Base-by-base conservation (phyloP, 2,113 vertebrate species). In the Ictalurus furcatus region DNA sequence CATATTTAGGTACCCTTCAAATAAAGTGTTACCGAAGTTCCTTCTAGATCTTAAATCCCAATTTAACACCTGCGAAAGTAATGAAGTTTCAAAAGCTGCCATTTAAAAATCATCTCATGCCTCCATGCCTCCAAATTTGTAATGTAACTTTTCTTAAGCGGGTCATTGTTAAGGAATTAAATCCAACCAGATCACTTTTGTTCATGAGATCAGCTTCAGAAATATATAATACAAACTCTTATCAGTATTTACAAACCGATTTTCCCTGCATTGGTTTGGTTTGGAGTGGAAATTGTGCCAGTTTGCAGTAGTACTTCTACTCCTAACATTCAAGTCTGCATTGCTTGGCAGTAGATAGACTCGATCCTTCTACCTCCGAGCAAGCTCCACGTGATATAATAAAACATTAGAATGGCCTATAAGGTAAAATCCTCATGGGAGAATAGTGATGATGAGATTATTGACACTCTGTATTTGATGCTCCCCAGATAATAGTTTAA, bases 401-500 rank as follows among this genome's bases (percentile, higher is more conserved):
- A 59, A 83, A 83, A 83, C 30, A 61, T 40, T 61, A 59, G 19
- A 59, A 25, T 37, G 19, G 54, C 30, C 30, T 9, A 82, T 59
- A 59, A 37, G 17, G 21, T 61, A 37, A 19, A 83, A 59, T 21
- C 30, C 80, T 25, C 56, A 61, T 0, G 11, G 56, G 81, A 40
- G 11, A 83, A 83, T 17, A 4, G 48, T 56, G 52, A 30, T 1
- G 11, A 19, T 19, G 52, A 81, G 16, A 30, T 16, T 59, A 82
- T 59, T 82, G 80, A 34, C 56, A 59, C 80, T 21, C 13, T 82
- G 80, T 19, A 82, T 59, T 40, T 61, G 56, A 61, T 6, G 19
- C 9, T 83, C 56, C 56, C 81, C 21, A 40, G 56, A 40, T 83
- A 83, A 83, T 61, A 61, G 17, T 83, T 61, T 83, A 37, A 83